Conservation (phyloP, 2,888 invertebrate genomes). For the Lagria hirta region DNA sequence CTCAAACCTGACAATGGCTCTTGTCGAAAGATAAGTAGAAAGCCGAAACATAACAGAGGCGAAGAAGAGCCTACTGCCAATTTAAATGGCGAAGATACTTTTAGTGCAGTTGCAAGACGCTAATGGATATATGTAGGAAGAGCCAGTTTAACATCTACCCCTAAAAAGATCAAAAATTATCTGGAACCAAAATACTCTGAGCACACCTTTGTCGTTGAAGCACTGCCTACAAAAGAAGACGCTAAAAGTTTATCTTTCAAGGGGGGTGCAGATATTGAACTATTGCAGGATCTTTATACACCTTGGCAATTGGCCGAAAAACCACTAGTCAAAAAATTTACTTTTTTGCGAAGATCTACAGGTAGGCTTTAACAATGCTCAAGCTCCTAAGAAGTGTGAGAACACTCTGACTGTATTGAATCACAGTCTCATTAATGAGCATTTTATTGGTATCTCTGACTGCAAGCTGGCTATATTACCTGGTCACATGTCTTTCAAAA, state of each 20-base stretch:
- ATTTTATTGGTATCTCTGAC: no score
- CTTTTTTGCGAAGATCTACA: slow-evolving; percentile 2
- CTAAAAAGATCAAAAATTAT: slow-evolving; percentile 8
- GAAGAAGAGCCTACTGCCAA: neutral
- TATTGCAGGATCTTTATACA: slow-evolving; percentile 5
- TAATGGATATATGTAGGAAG: slow-evolving; percentile 6
- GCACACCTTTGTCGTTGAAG: slow-evolving; percentile 2
- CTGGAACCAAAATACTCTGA: slow-evolving; percentile 1
- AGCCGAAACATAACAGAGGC: no score
- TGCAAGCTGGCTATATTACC: no score
- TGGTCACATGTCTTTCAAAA: no score
- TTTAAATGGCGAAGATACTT: slow-evolving; percentile 1
- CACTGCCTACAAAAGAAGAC: slow-evolving; percentile 1
- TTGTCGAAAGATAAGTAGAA: no score
- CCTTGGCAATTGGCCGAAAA: slow-evolving; percentile 3
- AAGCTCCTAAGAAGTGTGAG: no score
- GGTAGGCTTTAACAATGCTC: no score
- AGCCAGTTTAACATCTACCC: neutral
- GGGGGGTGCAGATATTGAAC: slow-evolving; percentile 6
- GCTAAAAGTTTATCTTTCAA: slow-evolving; percentile 10
- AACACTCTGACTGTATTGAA: no score
- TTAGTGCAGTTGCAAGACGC: slow-evolving; percentile 2
- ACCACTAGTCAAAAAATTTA: slow-evolving; percentile 3
- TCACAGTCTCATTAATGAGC: no score
- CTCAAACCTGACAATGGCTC: no score